Percentiles rank a stretch among this genome's conserved stretches.
phyloP scores from a whole-genome alignment of 92 coral and sea anemone genomes.

The Phenganax marumi region DNA sequence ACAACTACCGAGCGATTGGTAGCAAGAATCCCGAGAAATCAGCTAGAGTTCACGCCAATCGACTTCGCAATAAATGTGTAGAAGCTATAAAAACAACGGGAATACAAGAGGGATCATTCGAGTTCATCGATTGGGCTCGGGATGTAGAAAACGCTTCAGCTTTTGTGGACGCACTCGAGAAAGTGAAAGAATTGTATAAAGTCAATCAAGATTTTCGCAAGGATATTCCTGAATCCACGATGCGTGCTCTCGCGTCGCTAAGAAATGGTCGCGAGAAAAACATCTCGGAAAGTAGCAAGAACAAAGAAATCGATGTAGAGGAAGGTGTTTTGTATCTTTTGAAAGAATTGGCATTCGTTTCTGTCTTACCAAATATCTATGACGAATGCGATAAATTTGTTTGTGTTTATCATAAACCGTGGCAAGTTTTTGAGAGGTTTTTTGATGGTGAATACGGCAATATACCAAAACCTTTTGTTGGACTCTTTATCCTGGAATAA shows the following conservation, averaged over 20 bases:
- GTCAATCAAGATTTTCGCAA: slow-evolving; percentile 61
- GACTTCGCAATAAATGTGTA: slow-evolving; percentile 68
- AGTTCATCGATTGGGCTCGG: slow-evolving; percentile 63
- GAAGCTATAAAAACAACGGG: slow-evolving; percentile 52
- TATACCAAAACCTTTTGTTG: slow-evolving; percentile 52
- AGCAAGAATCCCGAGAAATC: slow-evolving; percentile 69
- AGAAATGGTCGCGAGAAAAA: slow-evolving; percentile 61
- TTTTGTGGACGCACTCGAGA: slow-evolving; percentile 52
- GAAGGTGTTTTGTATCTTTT: slow-evolving; percentile 69
- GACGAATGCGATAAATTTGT: slow-evolving; percentile 61
- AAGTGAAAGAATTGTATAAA: slow-evolving; percentile 60
- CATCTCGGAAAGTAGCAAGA: not conserved
- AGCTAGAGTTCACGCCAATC: slow-evolving; percentile 64
- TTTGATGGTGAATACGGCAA: slow-evolving; percentile 65
- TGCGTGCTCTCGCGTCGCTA: slow-evolving; percentile 57
- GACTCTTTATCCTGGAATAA: slow-evolving; percentile 48
- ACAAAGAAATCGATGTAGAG: slow-evolving; percentile 42
- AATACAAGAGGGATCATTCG: slow-evolving; percentile 36
- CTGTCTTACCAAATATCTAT: slow-evolving; percentile 56
- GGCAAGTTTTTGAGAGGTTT: slow-evolving; percentile 69
- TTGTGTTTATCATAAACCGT: slow-evolving; percentile 67
- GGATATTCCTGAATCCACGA: slow-evolving; percentile 61
- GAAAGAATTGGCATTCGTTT: slow-evolving; percentile 67
- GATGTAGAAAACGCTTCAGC: slow-evolving; percentile 63
- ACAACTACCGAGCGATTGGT: slow-evolving; percentile 71